phyloP scores from a whole-genome alignment of 2,797 vertebrate genomes.

The Emys orbicularis region DNA sequence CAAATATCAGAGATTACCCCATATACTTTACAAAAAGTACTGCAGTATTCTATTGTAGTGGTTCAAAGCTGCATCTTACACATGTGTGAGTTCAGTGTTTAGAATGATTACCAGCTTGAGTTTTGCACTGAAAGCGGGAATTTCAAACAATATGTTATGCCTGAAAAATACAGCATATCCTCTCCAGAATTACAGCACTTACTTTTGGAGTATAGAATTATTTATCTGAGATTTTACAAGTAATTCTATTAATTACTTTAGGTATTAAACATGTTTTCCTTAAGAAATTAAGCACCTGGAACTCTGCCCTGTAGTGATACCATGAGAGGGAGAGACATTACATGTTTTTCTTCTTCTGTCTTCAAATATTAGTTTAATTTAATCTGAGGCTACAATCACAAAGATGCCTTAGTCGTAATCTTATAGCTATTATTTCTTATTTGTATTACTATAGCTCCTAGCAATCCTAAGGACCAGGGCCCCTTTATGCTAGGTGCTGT shows the following conservation, averaged over 20 bases:
- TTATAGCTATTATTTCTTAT: background rate
- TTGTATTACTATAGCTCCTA: background rate
- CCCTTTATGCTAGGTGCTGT: background rate
- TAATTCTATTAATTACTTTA: background rate
- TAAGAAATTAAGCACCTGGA: background rate
- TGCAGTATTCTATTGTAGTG: background rate
- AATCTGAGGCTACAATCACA: background rate
- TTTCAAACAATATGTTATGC: background rate
- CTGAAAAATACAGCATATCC: background rate
- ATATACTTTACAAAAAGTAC: background rate
- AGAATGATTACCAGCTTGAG: fast-evolving
- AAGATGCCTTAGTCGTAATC: background rate
- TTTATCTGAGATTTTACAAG: background rate
- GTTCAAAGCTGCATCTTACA: background rate
- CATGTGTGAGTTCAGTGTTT: background rate
- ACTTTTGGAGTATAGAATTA: background rate
- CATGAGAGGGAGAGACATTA: background rate
- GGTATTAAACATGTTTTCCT: background rate
- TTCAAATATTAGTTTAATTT: background rate
- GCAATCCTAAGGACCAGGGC: background rate
- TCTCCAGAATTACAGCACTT: background rate
- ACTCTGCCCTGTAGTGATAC: background rate
- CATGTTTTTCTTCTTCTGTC: background rate
- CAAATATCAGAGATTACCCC: background rate
- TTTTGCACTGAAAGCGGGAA: background rate